A percentile compares a stretch with the other conserved stretches of the same genome.
Evolutionary conservation across 2,113 vertebrate species (phyloP).

Genomic region (Semnopithecus entellus): DNA sequence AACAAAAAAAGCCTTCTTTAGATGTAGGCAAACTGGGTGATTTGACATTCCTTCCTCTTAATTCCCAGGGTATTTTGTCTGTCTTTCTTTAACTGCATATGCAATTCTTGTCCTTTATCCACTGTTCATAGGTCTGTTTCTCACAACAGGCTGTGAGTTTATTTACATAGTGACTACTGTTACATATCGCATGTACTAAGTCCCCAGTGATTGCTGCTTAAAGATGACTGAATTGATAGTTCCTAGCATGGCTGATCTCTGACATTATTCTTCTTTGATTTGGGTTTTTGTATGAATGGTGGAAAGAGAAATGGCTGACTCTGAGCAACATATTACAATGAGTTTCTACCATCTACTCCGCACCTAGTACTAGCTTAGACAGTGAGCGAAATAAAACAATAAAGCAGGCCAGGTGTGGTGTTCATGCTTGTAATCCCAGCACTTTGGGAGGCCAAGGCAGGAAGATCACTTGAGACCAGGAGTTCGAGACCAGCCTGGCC

Average conservation of each 20-base stretch:
- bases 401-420: background rate
- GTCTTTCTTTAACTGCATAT: background rate
- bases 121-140: background rate
- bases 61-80: background rate
- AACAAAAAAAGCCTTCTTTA: conserved; percentile 29
- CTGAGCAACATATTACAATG: background rate
- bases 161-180: background rate
- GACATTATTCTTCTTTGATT: background rate
- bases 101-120: background rate
- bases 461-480: no score
- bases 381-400: background rate
- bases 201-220: background rate
- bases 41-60: background rate
- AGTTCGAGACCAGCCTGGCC: no score
- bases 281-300: background rate
- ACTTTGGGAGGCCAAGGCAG: no score
- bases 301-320: background rate
- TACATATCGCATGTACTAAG: background rate
- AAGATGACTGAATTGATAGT: background rate
- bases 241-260: background rate
- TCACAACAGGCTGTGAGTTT: background rate
- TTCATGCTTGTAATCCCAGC: no score
- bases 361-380: background rate
- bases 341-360: background rate
- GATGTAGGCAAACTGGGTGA: background rate